Percentiles rank a stretch among this genome's conserved stretches.
These are phyloP conservation scores for Argopecten irradians DNA, from an alignment of 1,140 invertebrate genomes.

Conservation along the genomic window DNA sequence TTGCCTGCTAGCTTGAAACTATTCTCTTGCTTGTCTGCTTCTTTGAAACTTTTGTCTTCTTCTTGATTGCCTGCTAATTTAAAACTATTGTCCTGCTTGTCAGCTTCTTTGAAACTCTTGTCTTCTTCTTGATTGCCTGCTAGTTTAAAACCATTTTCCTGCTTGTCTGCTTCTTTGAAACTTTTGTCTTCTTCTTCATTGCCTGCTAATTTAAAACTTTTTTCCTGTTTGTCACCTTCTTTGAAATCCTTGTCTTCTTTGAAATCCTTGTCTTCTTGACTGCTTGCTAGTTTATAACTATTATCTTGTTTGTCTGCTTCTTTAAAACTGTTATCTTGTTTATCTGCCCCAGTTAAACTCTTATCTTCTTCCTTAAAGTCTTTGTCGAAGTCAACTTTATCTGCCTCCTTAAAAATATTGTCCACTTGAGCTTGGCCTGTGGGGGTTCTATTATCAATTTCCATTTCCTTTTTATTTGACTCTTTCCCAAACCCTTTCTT, in stretches of 20 bases:
- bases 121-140: conserved; percentile 50
- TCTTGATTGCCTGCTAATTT: background rate
- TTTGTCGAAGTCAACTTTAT: background rate
- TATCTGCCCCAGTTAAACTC: background rate
- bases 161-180: background rate
- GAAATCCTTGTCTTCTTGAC: conserved; percentile 43
- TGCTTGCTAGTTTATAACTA: conserved; percentile 26
- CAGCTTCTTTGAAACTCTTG: conserved; percentile 37
- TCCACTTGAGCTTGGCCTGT: no score
- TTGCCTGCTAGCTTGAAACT: background rate
- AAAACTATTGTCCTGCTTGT: conserved; percentile 37
- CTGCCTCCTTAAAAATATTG: no score
- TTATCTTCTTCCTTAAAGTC: background rate
- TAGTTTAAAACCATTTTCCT: conserved; percentile 32
- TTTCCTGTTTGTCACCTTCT: background rate
- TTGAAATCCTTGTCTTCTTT: conserved; percentile 1
- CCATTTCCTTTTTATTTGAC: background rate
- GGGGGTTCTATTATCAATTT: background rate
- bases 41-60: background rate
- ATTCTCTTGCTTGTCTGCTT: conserved; percentile 6
- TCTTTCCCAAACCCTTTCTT: no score
- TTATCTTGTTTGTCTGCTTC: background rate
- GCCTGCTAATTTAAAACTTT: background rate
- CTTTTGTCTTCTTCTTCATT: background rate
- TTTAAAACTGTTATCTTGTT: background rate